Evolutionary conservation across 2,113 vertebrate species (phyloP), one percentile per base, ranked within the genome.

Genomic region (Carettochelys insculpta): DNA sequence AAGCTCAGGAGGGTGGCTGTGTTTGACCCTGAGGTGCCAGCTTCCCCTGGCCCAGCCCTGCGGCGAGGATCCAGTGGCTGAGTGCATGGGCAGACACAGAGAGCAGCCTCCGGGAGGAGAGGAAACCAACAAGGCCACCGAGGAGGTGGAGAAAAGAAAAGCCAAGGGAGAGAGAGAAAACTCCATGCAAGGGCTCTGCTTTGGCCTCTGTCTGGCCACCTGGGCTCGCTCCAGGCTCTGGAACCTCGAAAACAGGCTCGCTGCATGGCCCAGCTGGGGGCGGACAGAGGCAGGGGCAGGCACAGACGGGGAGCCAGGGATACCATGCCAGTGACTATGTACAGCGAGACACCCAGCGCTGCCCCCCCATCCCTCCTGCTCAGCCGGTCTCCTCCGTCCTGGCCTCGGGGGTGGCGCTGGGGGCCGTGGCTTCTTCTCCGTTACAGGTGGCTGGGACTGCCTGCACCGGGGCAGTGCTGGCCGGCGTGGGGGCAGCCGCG

Each of bases 281-380:
- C 85, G 81, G 61, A 82, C 50, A 77, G 43, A 76, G 84, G 50
- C 77, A 90, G 82, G 80, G 56, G 65, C 68, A 90, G 95, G 93
- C 95, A 92, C 87, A 51, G 68, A 61, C 8, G 85, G 54, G 75
- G 87, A 93, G 95, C 79, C 92, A 96, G 97, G 97, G 97, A 98
- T 97, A 98, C 98, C 98, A 99, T 98, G 98, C 98, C 98, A 97
- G 98, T 97, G 96, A 97, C 97, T 98, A 98, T 98, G 98, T 97
- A 97, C 98, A 98, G 89, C 94, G 95, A 95, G 94, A 95, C 88
- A 95, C 87, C 80, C 91, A 90, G 89, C 75, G 88, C 85, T 86
- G 78, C 78, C 95, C 95, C 94, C 94, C 85, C 89, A 47, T 77
- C 94, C 90, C 92, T 77, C 80, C 92, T n/a, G 20, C 90, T 98